Base-by-base conservation (phyloP, 1,140 invertebrate species). In the Euura lappo region DNA sequence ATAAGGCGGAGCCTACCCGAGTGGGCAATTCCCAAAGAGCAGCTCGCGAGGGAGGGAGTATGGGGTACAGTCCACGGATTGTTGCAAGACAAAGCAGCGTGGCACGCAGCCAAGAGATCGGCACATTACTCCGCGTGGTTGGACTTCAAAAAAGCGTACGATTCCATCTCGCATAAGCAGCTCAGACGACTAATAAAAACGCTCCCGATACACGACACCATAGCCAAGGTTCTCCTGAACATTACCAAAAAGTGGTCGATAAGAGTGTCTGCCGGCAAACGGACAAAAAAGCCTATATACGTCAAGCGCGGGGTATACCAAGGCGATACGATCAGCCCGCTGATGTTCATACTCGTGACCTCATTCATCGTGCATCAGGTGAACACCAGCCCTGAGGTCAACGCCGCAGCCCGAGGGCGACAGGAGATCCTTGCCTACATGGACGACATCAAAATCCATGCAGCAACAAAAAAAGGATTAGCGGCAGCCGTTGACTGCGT, bases 101-200 rank as follows among this genome's bases (percentile, higher is more conserved):
- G 76, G 73, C 44, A 75, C 8, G 51, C 44, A 28, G 28, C 28
- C 28, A 28, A 28, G 2, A 65, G 73, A 68, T 70, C 44, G 60
- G 69, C 28, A 13, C 70, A 76, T 67, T 74, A 74, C 65, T 76
- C 78, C 7, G 44, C 72, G 3, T 80, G 78, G 78, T 80, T 72
- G 44, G 75, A 80, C 45, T 79, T 75, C 60, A 28, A 72, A 11
- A 79, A 79, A 60, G 79, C 76, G 1, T 79, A 75, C 69, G 79
- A 80, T 51, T 74, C 78, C 0, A 72, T 79, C 8, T 64, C 71
- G 44, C 78, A 78, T 45, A 65, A 60, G 13, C 72, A 76, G 45
- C 71, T 75, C 42, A 65, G 69, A 47, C 60, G 74, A 44, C 46
- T 70, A 2, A 68, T 69, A 42, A 42, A 72, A 2, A 68, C 67